Conservation (phyloP, 1,140 invertebrate genomes). For the Drosophila littoralis region DNA sequence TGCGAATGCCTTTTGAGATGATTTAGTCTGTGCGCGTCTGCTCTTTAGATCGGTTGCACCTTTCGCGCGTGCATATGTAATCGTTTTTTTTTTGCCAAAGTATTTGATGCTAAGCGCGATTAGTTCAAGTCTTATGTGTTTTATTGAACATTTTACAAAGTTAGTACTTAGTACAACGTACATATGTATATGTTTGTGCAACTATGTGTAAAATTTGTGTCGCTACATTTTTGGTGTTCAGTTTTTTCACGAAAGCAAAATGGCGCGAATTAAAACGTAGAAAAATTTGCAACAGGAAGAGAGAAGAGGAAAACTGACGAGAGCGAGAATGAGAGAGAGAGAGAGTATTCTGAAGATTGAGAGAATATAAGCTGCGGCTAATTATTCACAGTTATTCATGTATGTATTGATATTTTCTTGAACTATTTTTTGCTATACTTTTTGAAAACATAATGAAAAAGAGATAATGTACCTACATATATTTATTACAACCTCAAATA, state of each 20-base stretch:
- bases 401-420: neutral
- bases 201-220: neutral
- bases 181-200: neutral
- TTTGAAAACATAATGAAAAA: too few species aligned
- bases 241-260: neutral
- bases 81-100: neutral
- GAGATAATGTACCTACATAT: too few species aligned
- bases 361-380: too few species aligned
- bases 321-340: too few species aligned
- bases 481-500: too few species aligned
- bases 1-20: neutral
- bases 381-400: too few species aligned
- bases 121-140: neutral
- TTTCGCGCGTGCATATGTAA: neutral
- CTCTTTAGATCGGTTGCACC: neutral
- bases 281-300: neutral
- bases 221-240: neutral
- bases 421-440: neutral
- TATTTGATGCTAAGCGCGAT: neutral
- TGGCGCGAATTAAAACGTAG: neutral
- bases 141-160: too few species aligned
- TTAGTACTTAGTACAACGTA: too few species aligned
- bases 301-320: too few species aligned
- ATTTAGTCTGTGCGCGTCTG: neutral
- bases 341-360: too few species aligned